Percentiles rank a stretch among this genome's conserved stretches.
phyloP scores from a whole-genome alignment of 2,797 vertebrate genomes.

The Microctenopoma lineatum region DNA sequence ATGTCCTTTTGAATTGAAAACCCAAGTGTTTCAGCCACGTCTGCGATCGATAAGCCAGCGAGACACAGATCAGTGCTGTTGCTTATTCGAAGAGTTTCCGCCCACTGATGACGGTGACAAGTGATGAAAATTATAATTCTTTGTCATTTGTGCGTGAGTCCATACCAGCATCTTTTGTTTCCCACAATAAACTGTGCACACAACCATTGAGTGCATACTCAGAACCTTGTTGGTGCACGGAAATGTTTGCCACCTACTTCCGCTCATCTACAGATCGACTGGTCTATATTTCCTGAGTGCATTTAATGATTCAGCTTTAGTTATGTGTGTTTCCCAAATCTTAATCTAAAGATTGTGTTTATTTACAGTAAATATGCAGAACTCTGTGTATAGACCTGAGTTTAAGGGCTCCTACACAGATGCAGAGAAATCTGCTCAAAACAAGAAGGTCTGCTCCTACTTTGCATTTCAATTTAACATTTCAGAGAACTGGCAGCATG shows the following conservation, averaged over 20 bases:
- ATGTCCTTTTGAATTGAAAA: too few species aligned
- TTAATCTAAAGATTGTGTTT: conserved; percentile 77
- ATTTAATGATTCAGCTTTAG: conserved; percentile 57
- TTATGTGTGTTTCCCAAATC: conserved; percentile 63
- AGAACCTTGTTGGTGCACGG: conserved; percentile 14
- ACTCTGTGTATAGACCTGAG: conserved; percentile 76
- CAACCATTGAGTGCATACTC: conserved; percentile 1
- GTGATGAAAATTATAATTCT: too few species aligned
- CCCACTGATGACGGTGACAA: too few species aligned
- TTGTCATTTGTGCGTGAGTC: background rate
- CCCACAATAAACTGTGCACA: background rate
- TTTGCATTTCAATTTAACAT: conserved; percentile 88
- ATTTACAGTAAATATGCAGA: conserved; percentile 81
- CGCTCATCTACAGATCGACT: conserved; percentile 45
- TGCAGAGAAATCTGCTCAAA: conserved; percentile 84
- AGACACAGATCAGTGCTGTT: too few species aligned
- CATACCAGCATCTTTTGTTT: background rate
- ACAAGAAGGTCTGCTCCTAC: conserved; percentile 80
- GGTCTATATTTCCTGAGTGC: conserved; percentile 47
- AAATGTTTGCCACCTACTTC: conserved; percentile 29
- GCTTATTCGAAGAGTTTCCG: too few species aligned
- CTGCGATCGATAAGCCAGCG: too few species aligned
- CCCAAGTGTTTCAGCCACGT: too few species aligned
- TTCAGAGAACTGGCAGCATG: conserved; percentile 85
- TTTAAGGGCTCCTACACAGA: conserved; percentile 83